A percentile compares a stretch with the other conserved stretches of the same genome.
Conservation (phyloP, 2,888 invertebrate genomes). For the Sinhomidia bicolor region DNA sequence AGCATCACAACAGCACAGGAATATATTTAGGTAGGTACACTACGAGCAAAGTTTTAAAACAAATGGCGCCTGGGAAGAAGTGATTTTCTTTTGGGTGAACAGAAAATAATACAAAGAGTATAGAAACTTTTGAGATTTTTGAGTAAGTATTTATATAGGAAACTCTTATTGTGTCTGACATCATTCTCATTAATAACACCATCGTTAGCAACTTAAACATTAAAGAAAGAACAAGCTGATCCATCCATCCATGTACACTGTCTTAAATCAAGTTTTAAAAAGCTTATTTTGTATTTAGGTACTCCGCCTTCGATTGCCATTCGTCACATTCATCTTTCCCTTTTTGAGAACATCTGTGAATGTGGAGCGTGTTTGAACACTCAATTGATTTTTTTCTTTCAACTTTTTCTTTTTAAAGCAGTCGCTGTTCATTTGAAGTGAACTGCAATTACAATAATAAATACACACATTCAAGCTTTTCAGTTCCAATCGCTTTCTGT, state of each 20-base stretch:
- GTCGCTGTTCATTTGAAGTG: neutral
- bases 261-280: neutral
- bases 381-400: neutral
- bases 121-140: neutral
- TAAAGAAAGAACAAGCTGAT: neutral
- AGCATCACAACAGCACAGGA: no score
- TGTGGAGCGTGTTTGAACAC: neutral
- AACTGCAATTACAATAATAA: slow-evolving; percentile 48
- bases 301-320: slow-evolving; percentile 57
- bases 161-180: slow-evolving; percentile 39
- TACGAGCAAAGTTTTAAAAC: neutral
- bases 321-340: slow-evolving; percentile 22
- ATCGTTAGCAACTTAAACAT: slow-evolving; percentile 34
- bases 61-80: neutral
- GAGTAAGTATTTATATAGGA: neutral
- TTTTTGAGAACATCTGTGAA: slow-evolving; percentile 13
- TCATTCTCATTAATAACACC: slow-evolving; percentile 59
- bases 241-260: neutral
- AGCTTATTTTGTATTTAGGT: neutral
- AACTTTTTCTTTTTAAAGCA: slow-evolving; percentile 22
- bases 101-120: neutral
- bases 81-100: neutral
- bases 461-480: slow-evolving; percentile 7
- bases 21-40: neutral
- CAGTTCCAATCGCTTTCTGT: slow-evolving; percentile 4